A percentile compares a stretch with the other conserved stretches of the same genome.
phyloP scores from a whole-genome alignment of 2,797 vertebrate species.

The Otolemur crassicaudatus region DNA sequence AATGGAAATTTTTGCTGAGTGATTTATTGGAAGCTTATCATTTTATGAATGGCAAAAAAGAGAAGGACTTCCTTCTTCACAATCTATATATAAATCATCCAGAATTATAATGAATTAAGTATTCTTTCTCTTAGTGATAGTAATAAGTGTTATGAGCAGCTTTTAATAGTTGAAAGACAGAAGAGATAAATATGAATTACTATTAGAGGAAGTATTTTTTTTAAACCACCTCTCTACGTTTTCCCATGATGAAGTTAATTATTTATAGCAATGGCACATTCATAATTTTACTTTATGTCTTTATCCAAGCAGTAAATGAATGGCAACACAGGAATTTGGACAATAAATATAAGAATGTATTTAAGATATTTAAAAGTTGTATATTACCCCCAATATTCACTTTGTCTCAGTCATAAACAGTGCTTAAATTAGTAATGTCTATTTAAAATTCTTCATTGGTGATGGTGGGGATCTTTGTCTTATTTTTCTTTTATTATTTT shows the following conservation, averaged over 20 bases:
- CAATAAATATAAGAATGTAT: not conserved
- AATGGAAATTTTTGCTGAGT: not conserved
- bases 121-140: conserved; percentile 64
- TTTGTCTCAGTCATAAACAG: not conserved
- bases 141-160: conserved; percentile 70
- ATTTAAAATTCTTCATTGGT: not conserved
- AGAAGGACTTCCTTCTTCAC: conserved; percentile 52
- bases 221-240: conserved; percentile 12
- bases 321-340: not conserved
- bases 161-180: conserved; percentile 70
- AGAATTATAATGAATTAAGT: conserved; percentile 73
- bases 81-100: conserved; percentile 17
- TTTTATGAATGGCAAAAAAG: conserved; percentile 29
- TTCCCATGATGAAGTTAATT: conserved; percentile 63
- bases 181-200: conserved; percentile 70
- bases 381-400: not conserved
- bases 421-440: not conserved
- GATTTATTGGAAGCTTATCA: conserved; percentile 57
- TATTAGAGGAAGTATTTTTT: conserved; percentile 19
- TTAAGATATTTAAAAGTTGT: conserved; percentile 56
- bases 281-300: conserved; percentile 68
- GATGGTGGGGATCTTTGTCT: not conserved
- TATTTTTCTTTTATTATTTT: not conserved
- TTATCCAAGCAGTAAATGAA: conserved; percentile 59
- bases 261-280: conserved; percentile 63